phyloP scores from a whole-genome alignment of 2,113 vertebrate genomes.

The Oncorhynchus masou region DNA sequence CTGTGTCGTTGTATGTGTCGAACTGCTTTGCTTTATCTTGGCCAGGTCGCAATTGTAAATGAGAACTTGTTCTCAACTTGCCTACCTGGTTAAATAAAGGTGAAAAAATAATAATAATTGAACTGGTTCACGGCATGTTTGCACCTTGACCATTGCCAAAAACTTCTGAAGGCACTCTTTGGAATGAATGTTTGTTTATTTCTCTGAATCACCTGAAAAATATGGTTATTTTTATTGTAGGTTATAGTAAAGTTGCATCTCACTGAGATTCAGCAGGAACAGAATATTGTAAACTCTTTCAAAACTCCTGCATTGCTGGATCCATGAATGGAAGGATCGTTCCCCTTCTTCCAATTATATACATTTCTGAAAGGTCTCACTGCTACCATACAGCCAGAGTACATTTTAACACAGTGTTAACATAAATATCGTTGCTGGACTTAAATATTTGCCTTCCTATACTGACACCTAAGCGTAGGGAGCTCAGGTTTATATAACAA shows the following conservation, averaged over 20 bases:
- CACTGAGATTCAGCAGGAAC: neutral
- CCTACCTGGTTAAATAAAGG: no score
- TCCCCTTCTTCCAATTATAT: slow-evolving; percentile 12
- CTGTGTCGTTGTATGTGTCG: no score
- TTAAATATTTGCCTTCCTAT: slow-evolving; percentile 47
- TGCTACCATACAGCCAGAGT: neutral
- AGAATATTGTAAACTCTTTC: neutral
- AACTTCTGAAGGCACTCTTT: no score
- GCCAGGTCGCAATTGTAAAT: no score
- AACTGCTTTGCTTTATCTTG: no score
- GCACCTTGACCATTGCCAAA: no score
- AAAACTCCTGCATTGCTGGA: neutral
- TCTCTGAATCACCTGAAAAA: neutral
- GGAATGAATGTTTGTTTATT: no score
- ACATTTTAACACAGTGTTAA: slow-evolving; percentile 47
- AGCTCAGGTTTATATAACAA: slow-evolving; percentile 17
- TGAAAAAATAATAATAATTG: no score
- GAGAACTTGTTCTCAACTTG: no score
- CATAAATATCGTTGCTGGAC: slow-evolving; percentile 34
- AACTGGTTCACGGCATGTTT: no score
- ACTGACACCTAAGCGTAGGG: slow-evolving; percentile 35
- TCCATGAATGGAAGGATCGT: neutral
- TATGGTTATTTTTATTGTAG: neutral
- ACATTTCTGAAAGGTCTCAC: neutral
- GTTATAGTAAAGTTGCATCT: neutral